These are phyloP conservation scores for Unio delphinus DNA, from an alignment of 2,888 invertebrate genomes.

Conservation along the genomic window DNA sequence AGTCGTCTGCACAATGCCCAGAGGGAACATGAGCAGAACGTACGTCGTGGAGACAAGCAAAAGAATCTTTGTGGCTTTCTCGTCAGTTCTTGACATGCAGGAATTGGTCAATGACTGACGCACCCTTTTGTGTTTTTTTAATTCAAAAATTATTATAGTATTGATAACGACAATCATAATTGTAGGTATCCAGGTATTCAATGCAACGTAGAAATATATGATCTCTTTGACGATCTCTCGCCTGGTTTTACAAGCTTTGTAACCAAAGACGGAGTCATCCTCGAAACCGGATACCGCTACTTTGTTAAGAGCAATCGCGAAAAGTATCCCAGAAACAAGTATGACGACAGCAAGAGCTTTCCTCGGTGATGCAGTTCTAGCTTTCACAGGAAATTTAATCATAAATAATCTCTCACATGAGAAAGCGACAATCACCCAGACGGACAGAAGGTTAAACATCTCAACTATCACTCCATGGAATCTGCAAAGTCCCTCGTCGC, in stretches of 20 bases:
- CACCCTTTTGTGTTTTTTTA: constrained; percentile 31
- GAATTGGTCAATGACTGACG: constrained; percentile 32
- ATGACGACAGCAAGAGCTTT: constrained; percentile 32
- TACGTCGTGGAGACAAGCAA: constrained; percentile 46
- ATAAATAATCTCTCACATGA: constrained; percentile 50
- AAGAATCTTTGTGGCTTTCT: constrained; percentile 46
- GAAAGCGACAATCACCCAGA: constrained; percentile 50
- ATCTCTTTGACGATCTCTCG: constrained; percentile 44
- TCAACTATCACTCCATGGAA: constrained; percentile 56
- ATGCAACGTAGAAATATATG: constrained; percentile 52
- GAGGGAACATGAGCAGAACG: constrained; percentile 47
- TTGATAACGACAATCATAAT: constrained; percentile 42
- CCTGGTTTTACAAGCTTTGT: constrained; percentile 52
- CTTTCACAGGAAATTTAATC: constrained; percentile 51
- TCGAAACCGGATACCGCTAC: constrained; percentile 56
- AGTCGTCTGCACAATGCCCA: constrained; percentile 50
- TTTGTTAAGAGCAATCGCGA: constrained; percentile 47
- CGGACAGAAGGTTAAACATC: constrained; percentile 52
- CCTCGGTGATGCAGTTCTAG: constrained; percentile 32
- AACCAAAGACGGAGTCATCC: constrained; percentile 55
- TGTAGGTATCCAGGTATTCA: constrained; percentile 56
- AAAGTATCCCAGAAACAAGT: constrained; percentile 32
- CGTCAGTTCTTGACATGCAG: constrained; percentile 41
- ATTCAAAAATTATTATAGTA: constrained; percentile 28
- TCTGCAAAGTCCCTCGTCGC: constrained; percentile 43